phyloP scores from a whole-genome alignment of 2,797 vertebrate genomes.

The Paedocypris micromegethes region DNA sequence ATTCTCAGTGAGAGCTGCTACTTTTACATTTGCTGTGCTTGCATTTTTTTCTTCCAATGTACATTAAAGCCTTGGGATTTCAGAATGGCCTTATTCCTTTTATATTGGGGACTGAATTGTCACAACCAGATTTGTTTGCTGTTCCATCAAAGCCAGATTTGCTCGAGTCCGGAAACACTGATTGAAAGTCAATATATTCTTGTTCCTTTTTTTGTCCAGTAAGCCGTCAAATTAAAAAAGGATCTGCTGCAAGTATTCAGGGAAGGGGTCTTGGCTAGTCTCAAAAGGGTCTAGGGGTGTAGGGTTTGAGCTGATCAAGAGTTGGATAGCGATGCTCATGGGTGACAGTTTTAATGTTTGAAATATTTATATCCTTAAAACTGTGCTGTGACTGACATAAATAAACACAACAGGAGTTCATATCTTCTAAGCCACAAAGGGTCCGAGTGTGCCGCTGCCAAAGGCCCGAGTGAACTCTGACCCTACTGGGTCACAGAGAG shows the following conservation, averaged over 20 bases:
- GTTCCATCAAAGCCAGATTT: conserved; percentile 24
- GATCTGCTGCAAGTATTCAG: conserved; percentile 10
- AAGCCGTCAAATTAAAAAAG: conserved; percentile 19
- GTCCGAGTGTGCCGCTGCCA: conserved; percentile 71
- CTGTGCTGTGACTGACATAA: conserved; percentile 67
- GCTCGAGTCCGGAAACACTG: conserved; percentile 20
- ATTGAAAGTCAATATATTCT: conserved; percentile 19
- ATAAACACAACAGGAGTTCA: conserved; percentile 78
- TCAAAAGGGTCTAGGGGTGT: too few species aligned
- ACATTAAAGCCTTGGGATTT: conserved; percentile 33
- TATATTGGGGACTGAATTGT: conserved; percentile 27
- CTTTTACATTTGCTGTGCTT: conserved; percentile 47
- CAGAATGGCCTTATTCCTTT: conserved; percentile 30
- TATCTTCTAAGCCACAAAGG: conserved; percentile 75
- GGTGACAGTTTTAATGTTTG: conserved; percentile 63
- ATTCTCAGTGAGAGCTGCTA: conserved; percentile 43
- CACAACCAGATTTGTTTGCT: conserved; percentile 16
- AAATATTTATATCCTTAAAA: conserved; percentile 70
- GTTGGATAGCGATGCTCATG: conserved; percentile 65
- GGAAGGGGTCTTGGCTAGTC: too few species aligned
- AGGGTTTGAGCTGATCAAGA: too few species aligned
- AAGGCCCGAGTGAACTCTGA: conserved; percentile 70
- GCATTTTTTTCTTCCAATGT: conserved; percentile 39
- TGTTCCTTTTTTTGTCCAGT: conserved; percentile 19
- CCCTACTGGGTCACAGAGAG: conserved; percentile 67